phyloP scores from a whole-genome alignment of 2,888 invertebrate species.

The Rutpela maculata region DNA sequence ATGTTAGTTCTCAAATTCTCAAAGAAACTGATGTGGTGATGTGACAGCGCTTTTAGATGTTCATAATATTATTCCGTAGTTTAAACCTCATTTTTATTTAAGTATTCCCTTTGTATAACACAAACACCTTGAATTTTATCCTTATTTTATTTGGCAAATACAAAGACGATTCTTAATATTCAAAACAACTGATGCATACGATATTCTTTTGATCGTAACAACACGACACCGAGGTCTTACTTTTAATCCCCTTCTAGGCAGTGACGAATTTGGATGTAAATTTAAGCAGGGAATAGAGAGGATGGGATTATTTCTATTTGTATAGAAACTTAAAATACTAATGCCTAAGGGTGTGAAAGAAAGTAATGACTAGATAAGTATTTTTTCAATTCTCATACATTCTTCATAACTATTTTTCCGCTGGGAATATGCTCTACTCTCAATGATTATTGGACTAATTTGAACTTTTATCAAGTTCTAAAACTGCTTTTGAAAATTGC shows the following conservation, averaged over 20 bases:
- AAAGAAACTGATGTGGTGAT: background rate
- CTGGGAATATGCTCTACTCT: too few species aligned
- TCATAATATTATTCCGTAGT: slow-evolving; percentile 1
- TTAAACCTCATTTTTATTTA: slow-evolving; percentile 2
- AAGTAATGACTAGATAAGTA: too few species aligned
- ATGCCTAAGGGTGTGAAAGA: too few species aligned
- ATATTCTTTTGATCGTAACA: slow-evolving; percentile 24
- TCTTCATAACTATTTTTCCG: too few species aligned
- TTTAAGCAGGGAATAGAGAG: background rate
- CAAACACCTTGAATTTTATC: slow-evolving; percentile 20
- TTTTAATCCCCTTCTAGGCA: background rate
- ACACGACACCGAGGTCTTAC: background rate
- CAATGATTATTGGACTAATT: too few species aligned
- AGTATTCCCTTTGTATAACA: background rate
- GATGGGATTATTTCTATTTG: background rate
- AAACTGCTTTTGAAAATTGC: too few species aligned
- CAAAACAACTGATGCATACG: slow-evolving; percentile 19
- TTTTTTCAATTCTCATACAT: too few species aligned
- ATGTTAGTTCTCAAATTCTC: background rate
- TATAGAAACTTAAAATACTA: too few species aligned
- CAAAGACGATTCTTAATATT: slow-evolving; percentile 25
- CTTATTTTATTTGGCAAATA: background rate
- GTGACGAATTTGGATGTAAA: background rate
- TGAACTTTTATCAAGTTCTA: too few species aligned
- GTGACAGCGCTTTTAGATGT: background rate